These are phyloP conservation scores for Lepidothrix coronata DNA, from an alignment of 2,113 vertebrate species.

Conservation along the genomic window DNA sequence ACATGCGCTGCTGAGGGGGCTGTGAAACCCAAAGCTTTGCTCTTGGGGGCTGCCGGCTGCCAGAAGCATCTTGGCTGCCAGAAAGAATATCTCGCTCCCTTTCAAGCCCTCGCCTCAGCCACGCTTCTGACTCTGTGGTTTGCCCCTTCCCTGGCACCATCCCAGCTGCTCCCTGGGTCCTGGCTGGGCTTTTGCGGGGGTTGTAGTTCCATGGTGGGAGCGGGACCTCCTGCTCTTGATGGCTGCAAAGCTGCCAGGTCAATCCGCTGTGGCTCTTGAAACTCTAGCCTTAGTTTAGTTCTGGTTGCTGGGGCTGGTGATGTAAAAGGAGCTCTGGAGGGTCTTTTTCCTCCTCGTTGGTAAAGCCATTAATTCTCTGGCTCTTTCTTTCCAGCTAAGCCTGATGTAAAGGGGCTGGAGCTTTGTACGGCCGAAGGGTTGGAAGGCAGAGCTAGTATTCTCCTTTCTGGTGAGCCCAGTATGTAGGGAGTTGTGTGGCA, in stretches of 20 bases:
- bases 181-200: background rate
- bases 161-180: background rate
- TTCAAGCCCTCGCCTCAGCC: background rate
- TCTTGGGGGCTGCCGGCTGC: background rate
- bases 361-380: background rate
- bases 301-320: background rate
- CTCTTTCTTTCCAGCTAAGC: background rate
- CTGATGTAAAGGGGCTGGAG: background rate
- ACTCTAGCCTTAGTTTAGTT: background rate
- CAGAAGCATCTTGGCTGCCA: background rate
- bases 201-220: background rate
- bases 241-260: accelerated
- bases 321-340: background rate
- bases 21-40: background rate
- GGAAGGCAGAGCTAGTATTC: background rate
- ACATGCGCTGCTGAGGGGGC: background rate
- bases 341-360: background rate
- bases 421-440: background rate
- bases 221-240: background rate
- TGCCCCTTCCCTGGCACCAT: background rate
- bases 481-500: background rate
- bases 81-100: background rate
- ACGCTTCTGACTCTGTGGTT: background rate
- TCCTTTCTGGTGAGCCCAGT: background rate
- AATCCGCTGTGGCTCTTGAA: background rate